Evolutionary conservation across 2,797 vertebrate genomes (phyloP).

Genomic region (Xyrichtys novacula): DNA sequence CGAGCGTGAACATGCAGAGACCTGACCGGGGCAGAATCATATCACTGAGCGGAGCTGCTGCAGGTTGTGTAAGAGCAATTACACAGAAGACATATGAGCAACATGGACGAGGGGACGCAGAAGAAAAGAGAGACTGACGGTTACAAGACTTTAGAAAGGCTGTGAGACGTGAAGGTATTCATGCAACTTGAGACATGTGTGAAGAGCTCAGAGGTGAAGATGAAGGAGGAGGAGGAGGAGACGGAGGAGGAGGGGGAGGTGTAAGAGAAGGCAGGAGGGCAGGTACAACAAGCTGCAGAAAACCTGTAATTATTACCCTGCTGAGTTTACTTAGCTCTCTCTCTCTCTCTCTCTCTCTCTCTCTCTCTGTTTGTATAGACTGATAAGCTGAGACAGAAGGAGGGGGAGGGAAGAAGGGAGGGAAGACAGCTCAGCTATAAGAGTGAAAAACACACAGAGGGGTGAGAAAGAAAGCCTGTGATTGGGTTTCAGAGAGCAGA

Average conservation of each 20-base stretch:
- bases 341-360: slow-evolving; percentile 4
- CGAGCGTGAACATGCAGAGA: slow-evolving; percentile 50
- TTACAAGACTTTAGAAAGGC: neutral
- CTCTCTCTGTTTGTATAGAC: slow-evolving; percentile 46
- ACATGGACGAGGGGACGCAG: neutral
- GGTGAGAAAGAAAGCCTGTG: slow-evolving; percentile 39
- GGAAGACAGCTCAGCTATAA: slow-evolving; percentile 32
- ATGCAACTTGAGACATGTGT: neutral
- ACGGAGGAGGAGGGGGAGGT: neutral
- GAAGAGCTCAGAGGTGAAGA: slow-evolving; percentile 6
- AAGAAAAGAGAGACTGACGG: slow-evolving; percentile 10
- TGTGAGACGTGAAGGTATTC: neutral
- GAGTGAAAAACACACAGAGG: slow-evolving; percentile 39
- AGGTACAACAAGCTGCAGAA: slow-evolving; percentile 45
- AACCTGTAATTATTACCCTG: slow-evolving; percentile 62
- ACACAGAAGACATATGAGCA: neutral
- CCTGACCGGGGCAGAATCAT: slow-evolving; percentile 32
- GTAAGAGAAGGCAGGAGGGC: slow-evolving; percentile 18
- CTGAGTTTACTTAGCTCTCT: slow-evolving; percentile 47
- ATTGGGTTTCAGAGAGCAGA: slow-evolving; percentile 23
- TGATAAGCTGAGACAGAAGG: slow-evolving; percentile 46
- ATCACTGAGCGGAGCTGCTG: neutral
- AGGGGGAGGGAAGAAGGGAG: slow-evolving; percentile 20
- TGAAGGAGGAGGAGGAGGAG: neutral
- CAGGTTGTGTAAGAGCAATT: slow-evolving; percentile 41